Base-by-base conservation (phyloP, 1,140 invertebrate species). In the Temnothorax longispinosus region DNA sequence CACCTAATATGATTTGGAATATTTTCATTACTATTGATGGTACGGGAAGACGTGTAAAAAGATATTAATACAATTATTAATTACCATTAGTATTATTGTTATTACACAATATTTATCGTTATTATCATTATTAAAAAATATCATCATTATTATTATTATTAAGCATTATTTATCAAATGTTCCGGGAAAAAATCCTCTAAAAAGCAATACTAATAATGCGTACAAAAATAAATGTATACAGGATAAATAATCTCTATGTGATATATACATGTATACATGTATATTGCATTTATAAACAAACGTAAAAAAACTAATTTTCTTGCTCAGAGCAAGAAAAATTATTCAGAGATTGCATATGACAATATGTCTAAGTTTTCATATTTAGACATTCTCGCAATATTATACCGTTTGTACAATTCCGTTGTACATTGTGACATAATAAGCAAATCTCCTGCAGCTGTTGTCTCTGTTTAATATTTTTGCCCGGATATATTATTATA, bases 81-180 rank as follows among this genome's bases (percentile, higher is more conserved):
- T 69, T 69, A 41, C 35, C 38, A 47, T 69, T 69, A 65, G 38
- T 41, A 50, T 69, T 69, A 69, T 69, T 69, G 7, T 50, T 67
- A 10, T 67, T 67, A 67, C 15, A 21, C 38, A 5, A 50, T 27
- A 50, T 50, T 69, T 32, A 69, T 50, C 65, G 41, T 50, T 5
- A 60, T 50, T 5, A 27, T 60, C 11, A 11, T 27, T 60, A 60
- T 60, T 32, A 60, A 60, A 60, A 27, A 60, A 21, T 56, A 21
- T 56, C 10, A n/a, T 60, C 21, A 54, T 54, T 54, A 54, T 54
- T 54, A 54, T 54, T 54, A 32, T 47, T 69, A 69, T 47, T 69
- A 69, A 69, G 21, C 11, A 50, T 69, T 69, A 69, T 69, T 69
- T 47, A 69, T 69, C 65, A 69, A 69, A 11, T 50, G 11, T 27